A percentile compares a stretch with the other conserved stretches of the same genome.
phyloP scores from a whole-genome alignment of 2,797 vertebrate species.

The Oreortyx pictus region DNA sequence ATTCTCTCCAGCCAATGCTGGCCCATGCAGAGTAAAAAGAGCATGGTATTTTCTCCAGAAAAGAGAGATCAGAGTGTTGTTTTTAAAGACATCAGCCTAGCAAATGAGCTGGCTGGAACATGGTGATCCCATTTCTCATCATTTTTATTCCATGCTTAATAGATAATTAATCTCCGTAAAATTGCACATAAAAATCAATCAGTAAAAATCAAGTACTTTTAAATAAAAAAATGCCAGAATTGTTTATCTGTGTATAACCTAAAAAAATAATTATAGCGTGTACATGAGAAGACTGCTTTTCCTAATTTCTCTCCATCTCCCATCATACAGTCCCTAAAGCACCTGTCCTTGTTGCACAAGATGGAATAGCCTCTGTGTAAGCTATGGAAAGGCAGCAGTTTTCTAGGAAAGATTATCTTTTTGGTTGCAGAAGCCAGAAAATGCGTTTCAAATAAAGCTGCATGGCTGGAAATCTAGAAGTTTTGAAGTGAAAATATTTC shows the following conservation, averaged over 20 bases:
- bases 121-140: neutral
- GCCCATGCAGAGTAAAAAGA: neutral
- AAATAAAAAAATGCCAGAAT: neutral
- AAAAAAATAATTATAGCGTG: neutral
- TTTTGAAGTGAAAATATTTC: neutral
- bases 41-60: neutral
- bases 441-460: neutral
- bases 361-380: neutral
- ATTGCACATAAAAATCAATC: neutral
- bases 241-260: neutral
- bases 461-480: neutral
- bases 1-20: neutral
- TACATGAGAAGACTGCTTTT: neutral
- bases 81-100: neutral
- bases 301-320: neutral
- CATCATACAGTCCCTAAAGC: neutral
- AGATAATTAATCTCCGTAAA: neutral
- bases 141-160: neutral
- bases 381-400: neutral
- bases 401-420: neutral
- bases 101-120: neutral
- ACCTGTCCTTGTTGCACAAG: neutral
- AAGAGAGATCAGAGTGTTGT: neutral
- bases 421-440: neutral
- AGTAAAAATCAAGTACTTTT: neutral